Evolutionary conservation across 2,113 vertebrate species (phyloP), one percentile per base, ranked within the genome.

Genomic region (Lasiurus borealis): DNA sequence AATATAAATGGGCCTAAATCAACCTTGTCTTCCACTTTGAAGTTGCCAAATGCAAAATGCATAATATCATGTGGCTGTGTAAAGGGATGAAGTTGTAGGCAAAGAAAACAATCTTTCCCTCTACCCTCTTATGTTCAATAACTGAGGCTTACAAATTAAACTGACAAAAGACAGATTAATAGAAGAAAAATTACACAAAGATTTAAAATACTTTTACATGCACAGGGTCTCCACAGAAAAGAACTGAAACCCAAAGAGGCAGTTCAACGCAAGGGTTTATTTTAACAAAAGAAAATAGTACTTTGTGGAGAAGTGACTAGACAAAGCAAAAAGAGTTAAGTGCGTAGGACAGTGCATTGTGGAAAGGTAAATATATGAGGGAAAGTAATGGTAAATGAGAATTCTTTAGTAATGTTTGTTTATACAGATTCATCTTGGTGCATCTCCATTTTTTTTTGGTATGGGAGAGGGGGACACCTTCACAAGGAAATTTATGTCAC

Each of bases 41-140:
- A 89, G 87, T 2, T 80, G 29, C 25, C 92, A 90, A 90, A 85
- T 84, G 40, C 11, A 27, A 90, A 90, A 85, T 84, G 40, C 14
- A 23, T 59, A 81, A 8, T 77, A 78, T 77, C 21, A 66, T 78
- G 11, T 29, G 44, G 16, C 1, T 15, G 34, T 54, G 76, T 72
- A 88, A 88, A 93, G 75, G 31, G 82, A 59, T 23, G 10, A 89
- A 84, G 48, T 84, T 48, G 29, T 44, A 66, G 21, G 21, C 62
- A 13, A 89, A 57, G 46, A 36, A 84, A 76, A 88, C 57, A 34
- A 62, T 72, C 14, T 29, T 82, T 73, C 87, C 15, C 3, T 54
- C 34, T 76, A 13, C 3, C 4, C 7, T 76, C 69, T 34, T 66
- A 83, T 15, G 5, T 75, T 88, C 29, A 54, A 29, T 82, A 34